phyloP scores from a whole-genome alignment of 1,140 invertebrate genomes.

The Alviniconcha marisindica region DNA sequence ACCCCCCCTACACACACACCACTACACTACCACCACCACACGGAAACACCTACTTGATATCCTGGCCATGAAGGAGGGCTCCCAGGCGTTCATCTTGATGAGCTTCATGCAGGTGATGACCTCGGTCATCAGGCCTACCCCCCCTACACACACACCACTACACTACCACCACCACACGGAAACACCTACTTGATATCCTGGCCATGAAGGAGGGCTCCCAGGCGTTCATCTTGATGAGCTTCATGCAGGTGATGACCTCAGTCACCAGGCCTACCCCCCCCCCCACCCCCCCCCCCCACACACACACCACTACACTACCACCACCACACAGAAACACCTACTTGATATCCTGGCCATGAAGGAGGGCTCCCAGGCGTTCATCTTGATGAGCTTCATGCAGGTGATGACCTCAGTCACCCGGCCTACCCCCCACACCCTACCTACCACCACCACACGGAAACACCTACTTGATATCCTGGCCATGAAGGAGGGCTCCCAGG shows the following conservation, averaged over 20 bases:
- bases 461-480: too few relatives aligned
- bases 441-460: constrained; percentile 33
- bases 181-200: constrained; percentile 76
- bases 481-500: constrained; percentile 37
- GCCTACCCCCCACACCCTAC: constrained; percentile 47
- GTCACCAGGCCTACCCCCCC: too few relatives aligned
- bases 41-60: too few relatives aligned
- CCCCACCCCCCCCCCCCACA: constrained; percentile 53
- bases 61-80: constrained; percentile 85
- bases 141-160: too few relatives aligned
- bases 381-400: constrained; percentile 82
- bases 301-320: constrained; percentile 39
- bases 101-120: too few relatives aligned
- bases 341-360: constrained; percentile 83
- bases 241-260: constrained; percentile 71
- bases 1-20: background rate
- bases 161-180: too few relatives aligned
- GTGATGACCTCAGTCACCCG: constrained; percentile 68
- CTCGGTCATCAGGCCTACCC: too few relatives aligned
- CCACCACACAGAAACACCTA: too few relatives aligned
- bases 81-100: too few relatives aligned
- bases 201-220: constrained; percentile 89
- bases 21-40: too few relatives aligned
- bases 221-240: constrained; percentile 90
- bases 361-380: constrained; percentile 92